Evolutionary conservation across 2,888 invertebrate genomes (phyloP).

Genomic region (Xanthorhoe designata): DNA sequence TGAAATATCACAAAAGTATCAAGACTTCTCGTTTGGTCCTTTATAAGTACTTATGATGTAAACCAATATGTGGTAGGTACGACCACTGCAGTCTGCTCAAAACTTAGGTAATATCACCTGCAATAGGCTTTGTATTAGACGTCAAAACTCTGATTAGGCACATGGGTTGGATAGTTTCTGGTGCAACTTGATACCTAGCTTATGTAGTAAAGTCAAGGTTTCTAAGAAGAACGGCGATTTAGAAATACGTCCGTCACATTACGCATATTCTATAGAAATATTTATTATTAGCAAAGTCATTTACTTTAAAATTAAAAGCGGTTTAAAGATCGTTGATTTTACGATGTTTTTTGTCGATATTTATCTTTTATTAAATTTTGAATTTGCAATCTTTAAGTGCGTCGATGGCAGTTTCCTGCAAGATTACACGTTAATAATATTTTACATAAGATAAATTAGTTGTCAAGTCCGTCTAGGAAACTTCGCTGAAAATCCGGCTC

Average conservation of each 20-base stretch:
- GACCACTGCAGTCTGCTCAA: constrained; percentile 13
- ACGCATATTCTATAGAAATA: not conserved
- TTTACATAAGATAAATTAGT: not conserved
- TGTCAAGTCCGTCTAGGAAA: not conserved
- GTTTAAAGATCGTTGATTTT: too few species aligned
- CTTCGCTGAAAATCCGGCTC: not conserved
- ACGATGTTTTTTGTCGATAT: too few species aligned
- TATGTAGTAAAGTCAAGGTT: not conserved
- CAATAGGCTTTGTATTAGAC: constrained; percentile 22
- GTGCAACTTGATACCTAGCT: constrained; percentile 1
- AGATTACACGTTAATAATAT: too few species aligned
- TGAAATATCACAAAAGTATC: too few species aligned
- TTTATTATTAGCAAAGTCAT: not conserved
- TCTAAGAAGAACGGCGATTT: not conserved
- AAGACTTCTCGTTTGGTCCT: too few species aligned
- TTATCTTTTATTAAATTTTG: too few species aligned
- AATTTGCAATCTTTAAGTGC: too few species aligned
- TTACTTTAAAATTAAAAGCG: too few species aligned
- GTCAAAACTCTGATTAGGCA: constrained; percentile 27
- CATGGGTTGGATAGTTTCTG: constrained; percentile 28
- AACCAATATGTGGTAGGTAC: not conserved
- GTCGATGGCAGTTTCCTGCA: too few species aligned
- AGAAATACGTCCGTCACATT: not conserved
- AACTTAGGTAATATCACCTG: constrained; percentile 39
- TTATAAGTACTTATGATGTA: not conserved